phyloP scores from a whole-genome alignment of 2,113 vertebrate genomes.

The Girardinichthys multiradiatus region DNA sequence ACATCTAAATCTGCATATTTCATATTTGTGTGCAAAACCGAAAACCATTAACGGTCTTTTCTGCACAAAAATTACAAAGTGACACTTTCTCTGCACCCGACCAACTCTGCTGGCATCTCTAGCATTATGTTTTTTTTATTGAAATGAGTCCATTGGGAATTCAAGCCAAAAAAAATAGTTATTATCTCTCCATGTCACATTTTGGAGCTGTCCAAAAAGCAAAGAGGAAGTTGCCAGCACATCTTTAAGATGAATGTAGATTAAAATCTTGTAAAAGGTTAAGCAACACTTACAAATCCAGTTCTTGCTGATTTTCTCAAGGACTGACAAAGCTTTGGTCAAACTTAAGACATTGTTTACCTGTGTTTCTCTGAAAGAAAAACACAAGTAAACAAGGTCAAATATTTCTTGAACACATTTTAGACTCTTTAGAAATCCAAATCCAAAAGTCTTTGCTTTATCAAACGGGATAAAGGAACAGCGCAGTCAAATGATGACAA shows the following conservation, averaged over 20 bases:
- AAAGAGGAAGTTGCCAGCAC: neutral
- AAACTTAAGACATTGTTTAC: neutral
- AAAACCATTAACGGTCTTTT: neutral
- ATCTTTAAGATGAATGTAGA: neutral
- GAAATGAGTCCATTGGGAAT: constrained; percentile 16
- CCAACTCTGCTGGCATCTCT: constrained; percentile 36
- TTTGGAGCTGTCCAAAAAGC: neutral
- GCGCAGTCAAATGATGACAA: neutral
- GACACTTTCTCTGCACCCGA: constrained; percentile 17
- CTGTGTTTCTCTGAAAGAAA: neutral
- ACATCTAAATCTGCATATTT: neutral
- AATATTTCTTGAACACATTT: neutral
- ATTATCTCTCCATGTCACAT: constrained; percentile 34
- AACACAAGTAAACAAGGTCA: too few species aligned
- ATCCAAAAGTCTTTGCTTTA: neutral
- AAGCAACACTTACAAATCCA: too few species aligned
- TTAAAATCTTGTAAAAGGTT: neutral
- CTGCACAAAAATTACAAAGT: neutral
- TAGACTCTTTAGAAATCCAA: neutral
- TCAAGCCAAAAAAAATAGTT: constrained; percentile 5
- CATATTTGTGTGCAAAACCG: neutral
- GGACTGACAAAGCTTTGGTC: neutral
- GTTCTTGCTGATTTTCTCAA: neutral
- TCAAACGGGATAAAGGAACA: too few species aligned
- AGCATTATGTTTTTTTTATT: constrained; percentile 41